Conservation (phyloP, 2,888 invertebrate genomes). For the Pedicia rivosa region DNA sequence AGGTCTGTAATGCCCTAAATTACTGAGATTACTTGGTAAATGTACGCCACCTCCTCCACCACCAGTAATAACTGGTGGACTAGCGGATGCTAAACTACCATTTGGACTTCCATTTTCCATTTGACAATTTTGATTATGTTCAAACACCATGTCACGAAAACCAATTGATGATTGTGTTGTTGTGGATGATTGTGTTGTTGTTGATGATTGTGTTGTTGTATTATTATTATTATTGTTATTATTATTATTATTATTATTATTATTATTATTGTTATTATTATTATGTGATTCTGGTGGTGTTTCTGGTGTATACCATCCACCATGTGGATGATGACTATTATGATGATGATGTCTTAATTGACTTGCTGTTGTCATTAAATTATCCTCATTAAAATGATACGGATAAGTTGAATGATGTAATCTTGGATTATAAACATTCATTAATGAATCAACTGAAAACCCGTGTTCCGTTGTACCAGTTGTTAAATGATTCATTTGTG, state of each 20-base stretch:
- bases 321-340: constrained; percentile 25
- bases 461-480: constrained; percentile 28
- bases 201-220: constrained; percentile 14
- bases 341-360: constrained; percentile 21
- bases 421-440: constrained; percentile 32
- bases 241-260: constrained; percentile 12
- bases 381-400: constrained; percentile 30
- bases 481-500: constrained; percentile 27
- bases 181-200: constrained; percentile 6
- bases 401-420: constrained; percentile 29
- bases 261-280: constrained; percentile 17
- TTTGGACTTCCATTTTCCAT: constrained; percentile 30
- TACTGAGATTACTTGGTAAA: constrained; percentile 26
- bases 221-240: constrained; percentile 15
- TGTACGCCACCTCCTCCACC: constrained; percentile 22
- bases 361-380: constrained; percentile 21
- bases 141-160: constrained; percentile 31
- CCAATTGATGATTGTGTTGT: constrained; percentile 14
- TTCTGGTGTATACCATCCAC: constrained; percentile 32
- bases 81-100: constrained; percentile 29
- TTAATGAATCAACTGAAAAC: constrained; percentile 30
- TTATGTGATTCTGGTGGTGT: constrained; percentile 28
- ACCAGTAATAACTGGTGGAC: constrained; percentile 19
- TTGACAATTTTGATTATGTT: constrained; percentile 30
- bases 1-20: constrained; percentile 27